Base-by-base conservation (phyloP, 2,888 invertebrate genomes). In the Brachypterus glaber region DNA sequence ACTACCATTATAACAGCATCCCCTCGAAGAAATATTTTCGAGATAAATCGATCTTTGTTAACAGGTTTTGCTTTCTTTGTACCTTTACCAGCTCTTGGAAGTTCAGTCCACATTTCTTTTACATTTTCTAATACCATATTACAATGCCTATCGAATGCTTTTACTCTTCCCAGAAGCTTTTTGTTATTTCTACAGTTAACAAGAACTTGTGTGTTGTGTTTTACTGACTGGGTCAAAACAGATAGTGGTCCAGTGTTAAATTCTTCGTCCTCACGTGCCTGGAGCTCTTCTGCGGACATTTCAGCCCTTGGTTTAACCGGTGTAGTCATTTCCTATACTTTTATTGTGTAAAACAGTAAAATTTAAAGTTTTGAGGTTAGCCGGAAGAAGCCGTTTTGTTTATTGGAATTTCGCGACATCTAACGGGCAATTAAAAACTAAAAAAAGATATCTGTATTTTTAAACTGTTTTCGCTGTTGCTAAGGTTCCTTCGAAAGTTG, bases 41-140 rank as follows among this genome's bases (percentile, higher is more conserved):
- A 89, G 54, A 98, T 97, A 64, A 91, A 98, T 55, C 95, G 79
- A 63, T 91, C 90, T 55, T 88, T 89, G 62, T 88, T 89, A 0
- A 90, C 89, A n/a, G 90, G 86, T 67, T 90, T 90, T 0, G 82
- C 79, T 69, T 85, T 86, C 72, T 93, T 95, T 60, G 90, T 91
- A 40, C 97, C 97, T 71, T 99, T 99, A 17, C 96, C 96, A 16
- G 92, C 87, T 51, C 93, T 78, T 2, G 98, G 98, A 32, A 90
- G 77, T 70, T 99, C 98, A 0, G 95, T 96, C 98, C 98, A 98
- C 93, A 99, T 97, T 71, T 98, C 98, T 60, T 96, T 98, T 0
- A 99, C 98, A 63, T 96, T 95, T 69, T 98, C 98, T 51, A 98
- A 68, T 0, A 99, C 97, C 96, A 98, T 98, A 66, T 98, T 98